phyloP scores from a whole-genome alignment of 2,888 invertebrate species.

The Drosophila formosana region DNA sequence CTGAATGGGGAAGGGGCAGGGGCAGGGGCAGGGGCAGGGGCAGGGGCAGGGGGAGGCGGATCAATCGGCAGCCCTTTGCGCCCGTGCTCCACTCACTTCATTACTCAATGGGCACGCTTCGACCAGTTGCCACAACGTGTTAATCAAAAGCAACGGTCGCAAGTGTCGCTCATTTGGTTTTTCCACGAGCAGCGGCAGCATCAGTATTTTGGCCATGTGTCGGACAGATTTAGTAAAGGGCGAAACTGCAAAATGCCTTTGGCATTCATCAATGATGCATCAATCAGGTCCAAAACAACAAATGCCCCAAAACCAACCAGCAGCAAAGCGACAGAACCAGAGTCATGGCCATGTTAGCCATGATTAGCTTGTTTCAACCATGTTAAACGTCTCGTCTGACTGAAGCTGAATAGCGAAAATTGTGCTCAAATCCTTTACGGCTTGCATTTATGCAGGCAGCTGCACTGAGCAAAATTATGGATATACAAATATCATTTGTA shows the following conservation, averaged over 20 bases:
- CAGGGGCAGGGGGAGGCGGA: not conserved
- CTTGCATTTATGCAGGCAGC: not conserved
- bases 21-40: too few relatives aligned
- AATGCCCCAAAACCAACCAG: conserved; percentile 24
- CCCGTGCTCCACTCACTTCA: conserved; percentile 4
- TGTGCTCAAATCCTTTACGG: not conserved
- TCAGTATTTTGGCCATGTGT: conserved; percentile 19
- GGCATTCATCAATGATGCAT: conserved; percentile 65
- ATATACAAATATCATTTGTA: not conserved
- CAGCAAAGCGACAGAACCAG: not conserved
- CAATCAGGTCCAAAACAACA: conserved; percentile 57
- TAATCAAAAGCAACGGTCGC: conserved; percentile 68
- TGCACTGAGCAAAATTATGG: conserved; percentile 1
- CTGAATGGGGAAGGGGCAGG: not conserved
- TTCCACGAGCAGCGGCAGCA: conserved; percentile 5
- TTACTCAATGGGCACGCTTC: conserved; percentile 30
- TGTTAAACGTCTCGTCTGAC: conserved; percentile 12
- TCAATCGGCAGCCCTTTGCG: not conserved
- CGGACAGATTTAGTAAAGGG: conserved; percentile 21
- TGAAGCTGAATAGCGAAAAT: conserved; percentile 4
- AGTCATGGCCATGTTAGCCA: conserved; percentile 24
- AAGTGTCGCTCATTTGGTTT: conserved; percentile 71
- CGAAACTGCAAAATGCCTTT: conserved; percentile 31
- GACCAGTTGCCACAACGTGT: conserved; percentile 51
- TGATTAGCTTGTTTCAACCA: conserved; percentile 41